Evolutionary conservation across 2,888 invertebrate genomes (phyloP), one percentile per base, ranked within the genome.

Genomic region (Atethmia centrago): DNA sequence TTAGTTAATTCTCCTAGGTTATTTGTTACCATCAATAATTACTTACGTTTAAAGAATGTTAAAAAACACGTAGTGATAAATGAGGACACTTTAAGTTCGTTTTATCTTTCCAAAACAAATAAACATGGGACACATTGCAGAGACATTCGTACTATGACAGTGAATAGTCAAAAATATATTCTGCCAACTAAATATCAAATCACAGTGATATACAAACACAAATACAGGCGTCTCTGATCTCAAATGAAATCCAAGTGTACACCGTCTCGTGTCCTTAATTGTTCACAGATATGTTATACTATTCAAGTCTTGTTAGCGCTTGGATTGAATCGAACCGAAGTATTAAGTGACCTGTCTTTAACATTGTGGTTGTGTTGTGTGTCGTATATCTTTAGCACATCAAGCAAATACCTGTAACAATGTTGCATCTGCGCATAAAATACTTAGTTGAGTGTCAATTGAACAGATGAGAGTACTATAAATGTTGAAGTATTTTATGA

Each of bases 111-210:
- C 12, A 19, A 51, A 58, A 58, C 14, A 10, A 51, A 19, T 40
- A 4, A 40, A 31, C 1, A 0, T 19, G 21, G 40, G 74, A 28
- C 16, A n/a, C 10, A 3, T 55, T n/a, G 0, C 47, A 62, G 21
- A 56, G 2, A 28, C 16, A 25, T 16, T 12, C 21, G 19, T 51
- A 51, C 14, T 5, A 19, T 16, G 10, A 42, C 21, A 51, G 12
- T 16, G 14, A 31, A 59, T 19, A 25, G 12, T 53, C 21, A 14
- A 66, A 51, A 19, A 61, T 49, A 74, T 31, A 66, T n/a, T 42
- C 16, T 31, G 59, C 31, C 31, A 68, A 10, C 45, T 51, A 56
- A 49, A 82, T 71, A 77, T 69, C 68, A 65, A 56, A 68, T 71
- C 12, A 25, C 65, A 40, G 62, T 21, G 16, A 45, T 51, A 59